Conservation (phyloP, 2,888 invertebrate species). For the Thymelicus lineola region DNA sequence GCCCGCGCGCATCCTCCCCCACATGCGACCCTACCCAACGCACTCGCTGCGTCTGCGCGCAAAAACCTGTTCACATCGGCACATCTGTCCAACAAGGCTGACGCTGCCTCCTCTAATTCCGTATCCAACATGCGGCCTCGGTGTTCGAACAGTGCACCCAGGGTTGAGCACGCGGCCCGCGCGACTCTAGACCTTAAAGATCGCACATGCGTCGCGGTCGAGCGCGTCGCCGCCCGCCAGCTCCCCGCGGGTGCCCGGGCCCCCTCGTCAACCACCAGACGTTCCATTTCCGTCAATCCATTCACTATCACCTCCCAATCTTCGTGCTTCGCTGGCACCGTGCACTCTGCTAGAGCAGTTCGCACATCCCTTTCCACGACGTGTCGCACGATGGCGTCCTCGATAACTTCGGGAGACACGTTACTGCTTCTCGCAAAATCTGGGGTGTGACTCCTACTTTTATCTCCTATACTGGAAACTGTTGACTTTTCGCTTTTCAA, state of each 20-base stretch:
- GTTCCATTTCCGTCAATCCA: slow-evolving; percentile 88
- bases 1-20: slow-evolving; percentile 89
- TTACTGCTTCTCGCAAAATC: slow-evolving; percentile 57
- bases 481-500: slow-evolving; percentile 53
- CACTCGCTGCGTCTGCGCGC: slow-evolving; percentile 93
- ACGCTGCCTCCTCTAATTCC: slow-evolving; percentile 94
- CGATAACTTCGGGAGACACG: slow-evolving; percentile 57
- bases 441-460: slow-evolving; percentile 52
- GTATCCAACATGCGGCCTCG: slow-evolving; percentile 86
- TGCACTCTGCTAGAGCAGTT: slow-evolving; percentile 70
- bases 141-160: slow-evolving; percentile 91
- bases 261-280: slow-evolving; percentile 88
- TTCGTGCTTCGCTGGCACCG: slow-evolving; percentile 86
- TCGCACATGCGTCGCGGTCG: slow-evolving; percentile 91
- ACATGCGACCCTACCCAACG: slow-evolving; percentile 93
- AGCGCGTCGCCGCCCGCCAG: slow-evolving; percentile 88
- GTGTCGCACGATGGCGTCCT: slow-evolving; percentile 48
- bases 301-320: slow-evolving; percentile 93
- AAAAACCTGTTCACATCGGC: slow-evolving; percentile 98
- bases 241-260: slow-evolving; percentile 89
- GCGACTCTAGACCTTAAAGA: slow-evolving; percentile 97
- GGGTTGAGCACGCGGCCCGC: slow-evolving; percentile 92
- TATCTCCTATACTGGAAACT: slow-evolving; percentile 48
- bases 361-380: slow-evolving; percentile 68
- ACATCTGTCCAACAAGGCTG: slow-evolving; percentile 92